Base-by-base conservation (phyloP, 2,888 invertebrate species). In the Belgica antarctica region DNA sequence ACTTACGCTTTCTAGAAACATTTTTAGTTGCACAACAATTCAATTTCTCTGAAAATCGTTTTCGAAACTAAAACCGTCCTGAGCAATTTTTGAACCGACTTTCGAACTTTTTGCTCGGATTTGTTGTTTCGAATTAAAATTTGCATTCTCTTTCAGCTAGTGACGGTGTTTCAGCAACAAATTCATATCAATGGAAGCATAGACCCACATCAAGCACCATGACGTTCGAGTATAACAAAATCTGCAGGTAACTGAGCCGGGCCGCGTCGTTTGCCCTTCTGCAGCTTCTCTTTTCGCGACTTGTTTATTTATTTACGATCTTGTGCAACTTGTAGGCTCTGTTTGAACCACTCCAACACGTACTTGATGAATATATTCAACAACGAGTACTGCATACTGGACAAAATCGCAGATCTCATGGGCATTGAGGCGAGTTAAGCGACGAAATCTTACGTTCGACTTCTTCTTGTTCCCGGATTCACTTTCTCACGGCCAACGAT, bases 181-280 rank as follows among this genome's bases (percentile, higher is more conserved):
- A 24, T n/a, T n/a, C n/a, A n/a, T n/a, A n/a, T n/a, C n/a, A n/a
- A n/a, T n/a, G n/a, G 15, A n/a, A 57, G 19, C 17, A 19, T 5
- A 62, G 28, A 34, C 15, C 4, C 22, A n/a, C n/a, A n/a, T n/a
- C n/a, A n/a, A 4, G 19, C 31, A n/a, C 28, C 5, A 70, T 70
- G 70, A 61, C 70, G 25, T 70, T 70, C 28, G 70, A 70, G 10
- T 70, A 70, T 12, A 70, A 70, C 57, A 70, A 70, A 25, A 70
- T 70, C n/a, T 70, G 70, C 61, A 70, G 70, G 61, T 41, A 61
- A 36, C 15, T n/a, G 15, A n/a, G n/a, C n/a, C n/a, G n/a, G n/a
- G n/a, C n/a, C n/a, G n/a, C n/a, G n/a, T n/a, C n/a, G n/a, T n/a
- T n/a, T n/a, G n/a, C n/a, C n/a, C n/a, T n/a, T n/a, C n/a, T n/a